Evolutionary conservation across 2,113 vertebrate genomes (phyloP).

Genomic region (Micromys minutus): DNA sequence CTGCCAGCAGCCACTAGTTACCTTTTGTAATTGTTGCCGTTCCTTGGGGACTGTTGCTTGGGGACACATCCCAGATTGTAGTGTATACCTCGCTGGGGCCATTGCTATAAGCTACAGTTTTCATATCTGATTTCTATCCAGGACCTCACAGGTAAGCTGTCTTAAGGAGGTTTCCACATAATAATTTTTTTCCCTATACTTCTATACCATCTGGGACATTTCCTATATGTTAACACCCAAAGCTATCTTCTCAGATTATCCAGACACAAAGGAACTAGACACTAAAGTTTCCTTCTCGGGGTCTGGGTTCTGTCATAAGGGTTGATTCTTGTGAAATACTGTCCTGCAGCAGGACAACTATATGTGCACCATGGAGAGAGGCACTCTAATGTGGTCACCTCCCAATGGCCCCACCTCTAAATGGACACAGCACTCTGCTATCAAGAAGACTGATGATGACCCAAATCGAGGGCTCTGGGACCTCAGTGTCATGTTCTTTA

Average conservation of each 20-base stretch:
- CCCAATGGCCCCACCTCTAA: background rate
- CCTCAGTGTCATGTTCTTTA: background rate
- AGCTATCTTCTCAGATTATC: too few relatives aligned
- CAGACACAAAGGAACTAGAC: background rate
- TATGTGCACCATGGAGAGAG: background rate
- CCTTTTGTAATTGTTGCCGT: background rate
- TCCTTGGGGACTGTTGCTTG: background rate
- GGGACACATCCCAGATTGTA: background rate
- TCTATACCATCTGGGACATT: background rate
- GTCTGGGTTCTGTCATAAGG: background rate
- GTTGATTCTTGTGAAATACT: background rate
- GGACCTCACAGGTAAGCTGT: background rate
- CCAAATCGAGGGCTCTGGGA: background rate
- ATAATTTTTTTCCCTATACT: background rate
- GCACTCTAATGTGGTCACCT: background rate
- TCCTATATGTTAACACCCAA: background rate
- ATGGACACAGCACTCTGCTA: background rate
- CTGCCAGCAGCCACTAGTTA: background rate
- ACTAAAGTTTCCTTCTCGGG: background rate
- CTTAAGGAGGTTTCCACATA: background rate
- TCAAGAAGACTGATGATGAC: background rate
- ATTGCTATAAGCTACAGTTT: background rate
- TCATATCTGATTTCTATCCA: background rate
- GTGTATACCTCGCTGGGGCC: background rate
- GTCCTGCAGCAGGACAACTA: too few relatives aligned